Evolutionary conservation across 1,140 invertebrate species (phyloP).

Genomic region (Calephelis nemesis): DNA sequence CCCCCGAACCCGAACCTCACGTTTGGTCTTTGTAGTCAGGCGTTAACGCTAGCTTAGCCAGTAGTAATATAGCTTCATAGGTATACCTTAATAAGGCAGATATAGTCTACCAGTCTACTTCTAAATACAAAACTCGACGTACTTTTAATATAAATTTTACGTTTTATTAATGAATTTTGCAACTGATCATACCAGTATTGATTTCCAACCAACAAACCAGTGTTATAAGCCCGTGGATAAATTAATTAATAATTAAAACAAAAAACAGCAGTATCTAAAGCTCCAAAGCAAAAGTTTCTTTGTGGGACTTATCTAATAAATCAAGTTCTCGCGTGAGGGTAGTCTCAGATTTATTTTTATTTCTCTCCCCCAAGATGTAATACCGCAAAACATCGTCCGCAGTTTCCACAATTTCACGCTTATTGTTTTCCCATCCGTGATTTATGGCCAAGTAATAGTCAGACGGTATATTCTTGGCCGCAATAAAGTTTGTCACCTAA

Average conservation of each 20-base stretch:
- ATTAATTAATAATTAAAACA: conserved; percentile 54
- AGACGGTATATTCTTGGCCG: conserved; percentile 67
- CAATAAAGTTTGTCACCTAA: conserved; percentile 77
- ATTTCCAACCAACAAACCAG: neutral
- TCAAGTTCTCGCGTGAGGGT: conserved; percentile 66
- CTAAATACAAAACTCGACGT: too few relatives aligned
- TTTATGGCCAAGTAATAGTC: conserved; percentile 74
- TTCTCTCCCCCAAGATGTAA: conserved; percentile 76
- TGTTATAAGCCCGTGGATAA: conserved; percentile 5
- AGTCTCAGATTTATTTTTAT: conserved; percentile 74
- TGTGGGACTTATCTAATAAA: conserved; percentile 63
- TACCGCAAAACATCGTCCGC: conserved; percentile 64
- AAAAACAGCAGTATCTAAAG: conserved; percentile 37
- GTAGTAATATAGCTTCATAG: too few relatives aligned
- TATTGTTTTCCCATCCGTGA: conserved; percentile 79
- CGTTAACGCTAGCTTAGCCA: too few relatives aligned
- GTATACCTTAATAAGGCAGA: too few relatives aligned
- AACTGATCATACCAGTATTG: neutral
- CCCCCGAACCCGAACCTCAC: too few relatives aligned
- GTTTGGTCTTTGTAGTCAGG: too few relatives aligned
- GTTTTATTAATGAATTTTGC: too few relatives aligned
- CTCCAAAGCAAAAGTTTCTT: conserved; percentile 41
- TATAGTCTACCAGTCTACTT: too few relatives aligned
- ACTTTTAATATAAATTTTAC: too few relatives aligned
- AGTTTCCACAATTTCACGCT: conserved; percentile 79